Evolutionary conservation across 2,888 invertebrate species (phyloP).

Genomic region (Drosophila suboccidentalis): DNA sequence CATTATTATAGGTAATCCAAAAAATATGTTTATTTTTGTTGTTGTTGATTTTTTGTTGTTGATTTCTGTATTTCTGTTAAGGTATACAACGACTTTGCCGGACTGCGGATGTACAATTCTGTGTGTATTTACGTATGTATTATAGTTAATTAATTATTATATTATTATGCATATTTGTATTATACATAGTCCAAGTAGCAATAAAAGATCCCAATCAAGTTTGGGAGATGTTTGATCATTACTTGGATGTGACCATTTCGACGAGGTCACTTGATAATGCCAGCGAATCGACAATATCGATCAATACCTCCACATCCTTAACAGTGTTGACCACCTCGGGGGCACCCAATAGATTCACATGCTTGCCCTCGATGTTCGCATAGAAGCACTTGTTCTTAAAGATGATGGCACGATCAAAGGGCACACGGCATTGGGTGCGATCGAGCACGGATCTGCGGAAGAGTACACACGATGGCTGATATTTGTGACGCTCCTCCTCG

Average conservation of each 20-base stretch:
- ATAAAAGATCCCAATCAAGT: neutral
- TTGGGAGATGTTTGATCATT: neutral
- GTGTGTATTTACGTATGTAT: constrained; percentile 8
- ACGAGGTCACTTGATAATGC: constrained; percentile 83
- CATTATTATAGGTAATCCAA: constrained; percentile 37
- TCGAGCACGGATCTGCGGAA: constrained; percentile 82
- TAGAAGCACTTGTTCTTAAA: constrained; percentile 85
- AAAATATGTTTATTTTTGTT: constrained; percentile 12
- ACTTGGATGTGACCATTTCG: constrained; percentile 63
- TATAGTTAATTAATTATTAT: constrained; percentile 8
- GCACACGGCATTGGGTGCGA: constrained; percentile 76
- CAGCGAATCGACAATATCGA: constrained; percentile 85
- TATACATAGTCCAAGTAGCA: constrained; percentile 5
- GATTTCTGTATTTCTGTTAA: neutral
- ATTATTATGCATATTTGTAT: neutral
- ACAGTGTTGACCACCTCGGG: constrained; percentile 82
- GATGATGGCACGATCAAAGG: constrained; percentile 85
- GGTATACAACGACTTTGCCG: constrained; percentile 4
- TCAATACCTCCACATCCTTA: constrained; percentile 84
- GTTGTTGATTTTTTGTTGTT: neutral
- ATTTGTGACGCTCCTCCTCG: constrained; percentile 84
- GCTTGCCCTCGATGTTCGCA: constrained; percentile 85
- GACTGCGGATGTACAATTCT: constrained; percentile 4
- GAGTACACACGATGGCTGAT: constrained; percentile 85
- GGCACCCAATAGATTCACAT: constrained; percentile 85